Base-by-base conservation (phyloP, 1,140 invertebrate species). In the Heterodera carotae region DNA sequence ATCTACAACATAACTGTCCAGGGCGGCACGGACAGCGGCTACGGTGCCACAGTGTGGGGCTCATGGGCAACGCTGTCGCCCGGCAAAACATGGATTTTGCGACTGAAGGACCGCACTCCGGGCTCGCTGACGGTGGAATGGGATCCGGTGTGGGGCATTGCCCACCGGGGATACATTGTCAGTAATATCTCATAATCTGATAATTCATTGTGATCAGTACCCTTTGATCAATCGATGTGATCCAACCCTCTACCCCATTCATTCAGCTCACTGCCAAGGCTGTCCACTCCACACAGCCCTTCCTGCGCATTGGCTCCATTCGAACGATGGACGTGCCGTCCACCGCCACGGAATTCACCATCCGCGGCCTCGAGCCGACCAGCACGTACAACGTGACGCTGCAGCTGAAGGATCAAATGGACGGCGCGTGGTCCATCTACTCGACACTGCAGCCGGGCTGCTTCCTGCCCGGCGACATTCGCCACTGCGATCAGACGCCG, bases 301-400 rank as follows among this genome's bases (percentile, higher is more conserved):
- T 81, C 68, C 79, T 87, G 22, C 67, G 81, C n/a, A 56, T 84
- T 8, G 75, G 79, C 39, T 73, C 78, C 39, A 78, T 84, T 10
- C 87, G 87, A 68, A 71, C 82, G 1, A 82, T 85, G 67, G 83
- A 86, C n/a, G 85, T 87, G 15, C 70, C 78, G 15, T 73, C 86
- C 15, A 77, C 80, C 12, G 77, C 82, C 31, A 87, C 86, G 22
- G 79, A 87, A 25, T 86, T 80, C 59, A 76, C 83, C 18, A 88
- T 87, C 66, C 70, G 69, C 31, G 84, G 82, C 43, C 72, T 87
- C 18, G 80, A 88, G 71, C 85, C 85, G 10, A 73, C 82, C 12
- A 88, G 85, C 10, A 87, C 85, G 29, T 87, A 87, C 84, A 87
- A 87, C 66, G 85, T 87, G n/a, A 87, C 85, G 31, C 75, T 87